A percentile compares a stretch with the other conserved stretches of the same genome.
Evolutionary conservation across 2,797 vertebrate genomes (phyloP).

Genomic region (Morelia viridis): DNA sequence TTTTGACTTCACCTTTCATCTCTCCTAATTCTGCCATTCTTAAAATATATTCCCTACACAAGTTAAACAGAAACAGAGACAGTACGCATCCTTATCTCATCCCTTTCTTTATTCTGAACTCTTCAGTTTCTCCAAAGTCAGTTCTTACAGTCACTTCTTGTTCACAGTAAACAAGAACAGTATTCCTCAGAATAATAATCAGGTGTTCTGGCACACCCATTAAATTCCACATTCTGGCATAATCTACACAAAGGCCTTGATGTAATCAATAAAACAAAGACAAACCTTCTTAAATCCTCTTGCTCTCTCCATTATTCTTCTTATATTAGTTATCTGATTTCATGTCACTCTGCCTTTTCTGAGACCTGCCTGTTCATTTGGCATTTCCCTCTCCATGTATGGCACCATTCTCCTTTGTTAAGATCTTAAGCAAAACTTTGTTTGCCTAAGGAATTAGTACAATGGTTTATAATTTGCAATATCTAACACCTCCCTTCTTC

Average conservation of each 20-base stretch:
- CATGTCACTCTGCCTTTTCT: not conserved
- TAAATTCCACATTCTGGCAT: not conserved
- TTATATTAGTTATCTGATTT: not conserved
- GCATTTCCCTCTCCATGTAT: not conserved
- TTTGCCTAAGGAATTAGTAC: not conserved
- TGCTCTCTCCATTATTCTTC: not conserved
- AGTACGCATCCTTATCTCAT: not conserved
- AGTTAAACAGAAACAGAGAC: not conserved
- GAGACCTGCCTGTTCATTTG: not conserved
- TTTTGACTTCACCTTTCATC: not conserved
- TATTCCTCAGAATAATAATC: not conserved
- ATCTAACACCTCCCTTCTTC: not conserved
- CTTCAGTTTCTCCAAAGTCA: not conserved
- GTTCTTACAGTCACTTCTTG: not conserved
- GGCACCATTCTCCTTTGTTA: not conserved
- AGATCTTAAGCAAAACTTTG: not conserved
- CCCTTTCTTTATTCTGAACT: not conserved
- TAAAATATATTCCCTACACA: not conserved
- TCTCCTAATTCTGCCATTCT: not conserved
- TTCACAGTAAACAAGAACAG: not conserved
- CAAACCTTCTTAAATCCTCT: not conserved
- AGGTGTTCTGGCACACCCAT: not conserved
- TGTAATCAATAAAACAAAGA: not conserved
- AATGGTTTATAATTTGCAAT: not conserved
- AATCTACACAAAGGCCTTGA: not conserved